phyloP scores from a whole-genome alignment of 1,140 invertebrate species.

The Drosophila bocqueti region DNA sequence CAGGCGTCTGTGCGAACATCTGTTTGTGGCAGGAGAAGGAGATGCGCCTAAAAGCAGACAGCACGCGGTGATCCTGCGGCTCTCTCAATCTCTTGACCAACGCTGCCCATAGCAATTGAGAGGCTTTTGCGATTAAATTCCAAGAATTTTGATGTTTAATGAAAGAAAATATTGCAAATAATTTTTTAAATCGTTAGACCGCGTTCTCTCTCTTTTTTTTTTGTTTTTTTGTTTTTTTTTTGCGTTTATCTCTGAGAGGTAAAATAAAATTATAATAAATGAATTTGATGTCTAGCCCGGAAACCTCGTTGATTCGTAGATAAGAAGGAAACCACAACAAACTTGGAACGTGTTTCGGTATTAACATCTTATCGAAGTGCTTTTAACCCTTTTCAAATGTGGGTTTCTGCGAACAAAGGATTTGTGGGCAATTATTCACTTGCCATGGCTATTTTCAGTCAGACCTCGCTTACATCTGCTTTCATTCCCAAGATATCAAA shows the following conservation, averaged over 20 bases:
- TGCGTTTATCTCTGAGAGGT: slow-evolving; percentile 8
- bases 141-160: background rate
- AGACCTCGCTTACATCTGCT: background rate
- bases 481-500: too few relatives aligned
- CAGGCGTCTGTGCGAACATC: slow-evolving; percentile 23
- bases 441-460: background rate
- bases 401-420: background rate
- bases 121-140: background rate
- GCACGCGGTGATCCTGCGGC: slow-evolving; percentile 7
- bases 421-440: background rate
- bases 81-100: background rate
- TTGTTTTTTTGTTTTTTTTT: too few relatives aligned
- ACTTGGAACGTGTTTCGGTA: slow-evolving; percentile 3
- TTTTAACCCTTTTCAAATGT: slow-evolving; percentile 1
- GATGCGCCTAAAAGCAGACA: slow-evolving; percentile 15
- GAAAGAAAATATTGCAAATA: too few relatives aligned
- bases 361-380: background rate
- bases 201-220: background rate
- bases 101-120: slow-evolving; percentile 11
- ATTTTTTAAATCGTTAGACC: background rate
- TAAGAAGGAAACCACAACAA: slow-evolving; percentile 25
- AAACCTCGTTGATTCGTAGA: slow-evolving; percentile 9
- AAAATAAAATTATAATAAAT: slow-evolving; percentile 1
- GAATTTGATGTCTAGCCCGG: slow-evolving; percentile 4
- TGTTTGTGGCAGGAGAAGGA: slow-evolving; percentile 9